Evolutionary conservation across 37 sponge, comb jelly and placozoan species (phyloP), one percentile per base, ranked within the genome.

Genomic region (Oopsacas minuta): DNA sequence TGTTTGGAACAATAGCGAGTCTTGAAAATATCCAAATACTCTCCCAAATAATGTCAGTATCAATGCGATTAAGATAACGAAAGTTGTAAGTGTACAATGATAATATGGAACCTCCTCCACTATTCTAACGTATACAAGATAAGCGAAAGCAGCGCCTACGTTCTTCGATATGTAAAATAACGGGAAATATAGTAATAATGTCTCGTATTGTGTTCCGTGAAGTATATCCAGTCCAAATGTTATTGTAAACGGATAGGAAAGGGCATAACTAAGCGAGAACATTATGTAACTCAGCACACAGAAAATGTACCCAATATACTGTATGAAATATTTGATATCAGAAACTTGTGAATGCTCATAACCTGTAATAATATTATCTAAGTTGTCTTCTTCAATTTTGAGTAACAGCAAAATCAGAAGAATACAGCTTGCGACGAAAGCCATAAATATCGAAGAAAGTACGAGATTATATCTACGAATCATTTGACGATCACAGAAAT

Each of bases 401-500:
- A 61, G 75, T 61, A n/a, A 25, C 5, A 61, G 75, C 20, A 61
- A 61, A 32, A n/a, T 61, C 28, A 61, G 30, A 25, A 61, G 75
- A n/a, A 61, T 25, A 61, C 75, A 61, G 28, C 75, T 61, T 61
- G 75, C 20, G 22, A 61, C 20, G 22, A 12, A 61, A 32, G 75
- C 75, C 75, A 61, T 61, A 7, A 61, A 25, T 25, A 61, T 25
- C 22, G 28, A 61, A n/a, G 1, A 7, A 5, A 61, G 75, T 25
- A 61, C 75, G 5, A 61, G 22, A 20, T 12, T 25, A 61, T 61
- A 61, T 34, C 75, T 61, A 12, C 75, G 7, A 20, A 61, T 61
- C 75, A 61, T 61, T 34, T 61, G 75, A 12, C 75, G 75, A 61
- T 61, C 75, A 61, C 75, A 61, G 30, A 61, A 61, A n/a, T 61